These are phyloP conservation scores for Acanthornis magna DNA, from an alignment of 2,797 vertebrate genomes.

Conservation along the genomic window DNA sequence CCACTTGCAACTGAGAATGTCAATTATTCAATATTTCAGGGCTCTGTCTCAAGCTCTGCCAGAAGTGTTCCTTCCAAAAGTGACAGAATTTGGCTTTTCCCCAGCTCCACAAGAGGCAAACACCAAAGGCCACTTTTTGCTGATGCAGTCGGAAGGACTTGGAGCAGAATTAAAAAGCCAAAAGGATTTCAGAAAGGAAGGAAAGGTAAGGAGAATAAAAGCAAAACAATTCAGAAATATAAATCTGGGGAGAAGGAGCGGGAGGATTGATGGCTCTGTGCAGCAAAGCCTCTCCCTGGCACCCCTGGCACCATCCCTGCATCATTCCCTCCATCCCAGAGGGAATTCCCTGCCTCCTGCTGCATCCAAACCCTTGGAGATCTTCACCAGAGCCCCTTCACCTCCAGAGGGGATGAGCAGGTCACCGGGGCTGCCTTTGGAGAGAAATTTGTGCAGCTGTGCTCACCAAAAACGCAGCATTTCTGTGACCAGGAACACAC, in stretches of 20 bases:
- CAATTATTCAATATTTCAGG: conserved; percentile 18
- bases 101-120: background rate
- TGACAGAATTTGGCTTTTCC: background rate
- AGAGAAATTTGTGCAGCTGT: background rate
- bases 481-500: background rate
- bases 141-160: background rate
- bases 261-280: background rate
- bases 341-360: background rate
- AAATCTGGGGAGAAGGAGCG: background rate
- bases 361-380: background rate
- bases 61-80: background rate
- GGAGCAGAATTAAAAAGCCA: background rate
- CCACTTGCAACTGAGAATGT: background rate
- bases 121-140: background rate
- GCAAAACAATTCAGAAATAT: background rate
- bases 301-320: background rate
- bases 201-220: background rate
- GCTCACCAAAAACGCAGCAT: too few relatives aligned
- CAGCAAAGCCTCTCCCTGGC: background rate
- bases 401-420: background rate
- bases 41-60: conserved; percentile 12
- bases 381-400: background rate
- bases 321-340: fast-evolving
- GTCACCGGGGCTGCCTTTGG: too few relatives aligned
- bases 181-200: background rate